Evolutionary conservation across 2,113 vertebrate species (phyloP).

Genomic region (Brachypteracias leptosomus): DNA sequence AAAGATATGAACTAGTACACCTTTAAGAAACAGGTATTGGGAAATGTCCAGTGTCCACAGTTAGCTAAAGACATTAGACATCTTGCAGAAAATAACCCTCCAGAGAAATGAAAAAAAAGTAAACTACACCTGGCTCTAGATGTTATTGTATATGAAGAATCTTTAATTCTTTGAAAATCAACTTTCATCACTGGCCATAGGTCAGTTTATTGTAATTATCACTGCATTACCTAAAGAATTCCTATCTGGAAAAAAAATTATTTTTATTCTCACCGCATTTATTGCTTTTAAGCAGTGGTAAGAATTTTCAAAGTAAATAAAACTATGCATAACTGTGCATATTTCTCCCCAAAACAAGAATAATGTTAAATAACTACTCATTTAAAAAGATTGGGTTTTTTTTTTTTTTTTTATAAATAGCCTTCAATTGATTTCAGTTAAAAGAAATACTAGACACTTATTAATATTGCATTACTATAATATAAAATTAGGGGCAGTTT

Average conservation of each 20-base stretch:
- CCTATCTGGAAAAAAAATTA: neutral
- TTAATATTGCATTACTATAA: constrained; percentile 29
- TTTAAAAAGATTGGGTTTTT: constrained; percentile 1
- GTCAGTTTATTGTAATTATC: constrained; percentile 14
- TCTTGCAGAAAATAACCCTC: neutral
- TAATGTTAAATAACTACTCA: neutral
- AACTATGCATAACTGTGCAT: neutral
- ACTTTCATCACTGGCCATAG: neutral
- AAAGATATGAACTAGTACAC: constrained; percentile 66
- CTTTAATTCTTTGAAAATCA: neutral
- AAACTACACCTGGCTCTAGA: neutral
- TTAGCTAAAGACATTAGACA: neutral
- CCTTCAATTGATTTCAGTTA: constrained; percentile 38
- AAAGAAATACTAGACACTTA: constrained; percentile 51
- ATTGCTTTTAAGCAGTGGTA: constrained; percentile 8
- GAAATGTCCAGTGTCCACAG: neutral
- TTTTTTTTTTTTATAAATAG: neutral
- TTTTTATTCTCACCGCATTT: neutral
- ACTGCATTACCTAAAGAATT: neutral
- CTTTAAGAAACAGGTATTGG: constrained; percentile 28
- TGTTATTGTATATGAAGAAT: neutral
- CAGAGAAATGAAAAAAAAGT: neutral
- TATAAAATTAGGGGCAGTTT: constrained; percentile 16
- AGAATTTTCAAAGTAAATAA: constrained; percentile 13
- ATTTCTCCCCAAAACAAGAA: accelerated